Evolutionary conservation across 2,113 vertebrate species (phyloP).

Genomic region (Lontra canadensis): DNA sequence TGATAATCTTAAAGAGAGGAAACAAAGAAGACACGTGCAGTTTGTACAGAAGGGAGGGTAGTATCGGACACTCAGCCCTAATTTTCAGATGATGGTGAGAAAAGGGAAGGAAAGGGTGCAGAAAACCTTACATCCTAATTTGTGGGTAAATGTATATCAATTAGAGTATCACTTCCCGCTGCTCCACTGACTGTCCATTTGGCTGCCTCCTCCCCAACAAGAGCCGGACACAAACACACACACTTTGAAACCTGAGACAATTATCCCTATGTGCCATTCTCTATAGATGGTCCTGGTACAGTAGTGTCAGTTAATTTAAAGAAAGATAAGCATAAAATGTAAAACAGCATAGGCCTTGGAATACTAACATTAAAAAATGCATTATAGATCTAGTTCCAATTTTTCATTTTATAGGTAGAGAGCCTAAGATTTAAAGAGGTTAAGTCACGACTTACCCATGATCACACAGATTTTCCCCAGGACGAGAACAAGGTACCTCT

Average conservation of each 20-base stretch:
- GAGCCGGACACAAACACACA: background rate
- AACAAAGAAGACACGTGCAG: background rate
- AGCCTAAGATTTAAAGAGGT: background rate
- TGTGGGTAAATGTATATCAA: background rate
- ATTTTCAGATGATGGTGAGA: background rate
- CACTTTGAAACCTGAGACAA: background rate
- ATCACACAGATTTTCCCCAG: conserved; percentile 2
- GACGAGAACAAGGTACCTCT: background rate
- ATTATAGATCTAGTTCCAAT: background rate
- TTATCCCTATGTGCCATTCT: background rate
- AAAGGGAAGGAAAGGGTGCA: background rate
- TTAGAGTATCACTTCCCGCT: background rate
- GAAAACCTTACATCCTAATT: background rate
- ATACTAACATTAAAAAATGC: background rate
- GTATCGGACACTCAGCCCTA: background rate
- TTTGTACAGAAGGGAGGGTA: background rate
- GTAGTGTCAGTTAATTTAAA: background rate
- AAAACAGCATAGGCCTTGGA: background rate
- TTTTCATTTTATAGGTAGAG: background rate
- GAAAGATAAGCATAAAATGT: background rate
- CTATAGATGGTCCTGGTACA: background rate
- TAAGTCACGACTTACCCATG: background rate
- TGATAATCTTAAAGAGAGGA: background rate
- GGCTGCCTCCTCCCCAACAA: background rate
- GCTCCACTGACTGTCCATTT: background rate